Conservation (phyloP, 2,888 invertebrate species). For the Gryllus longicercus region DNA sequence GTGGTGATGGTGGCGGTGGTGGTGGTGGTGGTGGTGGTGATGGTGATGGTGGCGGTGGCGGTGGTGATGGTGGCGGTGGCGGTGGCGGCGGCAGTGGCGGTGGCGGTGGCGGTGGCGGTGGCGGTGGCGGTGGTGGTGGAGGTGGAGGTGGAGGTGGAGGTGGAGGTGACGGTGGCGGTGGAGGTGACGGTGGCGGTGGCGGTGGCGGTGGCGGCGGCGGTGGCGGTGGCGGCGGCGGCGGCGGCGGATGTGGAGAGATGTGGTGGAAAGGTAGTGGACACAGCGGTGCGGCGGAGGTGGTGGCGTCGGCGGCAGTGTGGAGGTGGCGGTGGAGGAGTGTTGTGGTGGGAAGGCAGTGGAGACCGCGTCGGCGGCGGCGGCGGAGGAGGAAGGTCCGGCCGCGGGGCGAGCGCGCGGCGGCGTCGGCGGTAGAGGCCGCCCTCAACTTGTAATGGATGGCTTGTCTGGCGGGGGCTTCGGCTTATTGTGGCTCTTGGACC, state of each 20-base stretch:
- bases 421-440: background rate
- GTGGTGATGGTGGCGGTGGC: background rate
- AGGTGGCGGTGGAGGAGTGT: background rate
- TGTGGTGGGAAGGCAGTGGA: background rate
- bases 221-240: too few species aligned
- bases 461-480: background rate
- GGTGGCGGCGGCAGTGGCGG: background rate
- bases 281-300: background rate
- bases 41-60: too few species aligned
- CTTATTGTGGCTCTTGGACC: slow-evolving; percentile 7
- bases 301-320: background rate
- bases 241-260: too few species aligned
- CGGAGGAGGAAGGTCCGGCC: background rate
- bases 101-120: background rate
- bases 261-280: background rate
- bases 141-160: too few species aligned
- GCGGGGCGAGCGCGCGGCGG: background rate
- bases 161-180: background rate
- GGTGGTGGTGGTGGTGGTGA: background rate
- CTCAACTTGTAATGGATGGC: slow-evolving; percentile 17
- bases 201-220: background rate
- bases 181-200: background rate
- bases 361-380: too few species aligned
- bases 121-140: too few species aligned
- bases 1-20: background rate